Evolutionary conservation across 2,797 vertebrate genomes (phyloP).

Genomic region (Uromys caudimaculatus): DNA sequence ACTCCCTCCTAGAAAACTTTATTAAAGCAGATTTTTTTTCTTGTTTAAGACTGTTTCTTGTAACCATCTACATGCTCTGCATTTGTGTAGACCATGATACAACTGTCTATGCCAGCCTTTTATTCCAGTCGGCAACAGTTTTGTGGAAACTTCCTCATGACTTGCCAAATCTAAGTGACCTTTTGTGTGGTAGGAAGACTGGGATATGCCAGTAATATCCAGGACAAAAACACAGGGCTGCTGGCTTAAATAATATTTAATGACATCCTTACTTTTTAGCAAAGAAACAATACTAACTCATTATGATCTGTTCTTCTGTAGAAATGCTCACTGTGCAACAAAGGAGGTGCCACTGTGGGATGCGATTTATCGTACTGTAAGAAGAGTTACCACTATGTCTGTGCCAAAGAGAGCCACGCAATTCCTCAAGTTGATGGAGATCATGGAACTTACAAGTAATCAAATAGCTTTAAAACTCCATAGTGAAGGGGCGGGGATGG

Average conservation of each 20-base stretch:
- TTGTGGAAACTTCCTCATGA: constrained; percentile 4
- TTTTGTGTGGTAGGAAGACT: background rate
- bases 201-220: background rate
- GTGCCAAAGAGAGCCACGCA: constrained; percentile 79
- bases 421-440: constrained; percentile 74
- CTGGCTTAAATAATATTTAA: constrained; percentile 35
- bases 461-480: background rate
- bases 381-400: constrained; percentile 87
- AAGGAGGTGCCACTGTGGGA: constrained; percentile 87
- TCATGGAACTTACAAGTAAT: constrained; percentile 82
- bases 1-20: background rate
- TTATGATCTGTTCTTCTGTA: constrained; percentile 59
- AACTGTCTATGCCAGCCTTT: background rate
- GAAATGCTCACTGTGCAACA: constrained; percentile 84
- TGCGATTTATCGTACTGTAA: constrained; percentile 83
- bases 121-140: background rate
- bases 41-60: background rate
- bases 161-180: background rate
- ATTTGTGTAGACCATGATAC: constrained; percentile 31
- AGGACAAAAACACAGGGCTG: background rate
- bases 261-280: constrained; percentile 16
- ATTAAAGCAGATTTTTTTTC: background rate
- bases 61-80: background rate
- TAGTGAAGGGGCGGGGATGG: background rate
- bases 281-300: constrained; percentile 16